Percentiles rank a stretch among this genome's conserved stretches.
These are phyloP conservation scores for Uropetala carovei DNA, from an alignment of 2,888 invertebrate genomes.

Conservation along the genomic window DNA sequence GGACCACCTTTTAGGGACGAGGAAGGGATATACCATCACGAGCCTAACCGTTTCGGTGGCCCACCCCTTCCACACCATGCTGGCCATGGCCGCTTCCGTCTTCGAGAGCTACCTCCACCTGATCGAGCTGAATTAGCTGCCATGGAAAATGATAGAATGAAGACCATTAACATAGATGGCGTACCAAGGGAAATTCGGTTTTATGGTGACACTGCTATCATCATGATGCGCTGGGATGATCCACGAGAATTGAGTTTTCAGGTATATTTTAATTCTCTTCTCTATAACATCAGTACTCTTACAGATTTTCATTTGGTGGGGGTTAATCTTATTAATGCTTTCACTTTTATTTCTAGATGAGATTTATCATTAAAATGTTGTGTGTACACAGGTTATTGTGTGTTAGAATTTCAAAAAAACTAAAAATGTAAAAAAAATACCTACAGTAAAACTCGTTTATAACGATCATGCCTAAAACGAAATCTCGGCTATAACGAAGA, in stretches of 20 bases:
- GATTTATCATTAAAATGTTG: too few relatives aligned
- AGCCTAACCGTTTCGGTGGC: conserved; percentile 35
- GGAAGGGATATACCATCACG: conserved; percentile 38
- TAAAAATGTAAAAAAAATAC: too few relatives aligned
- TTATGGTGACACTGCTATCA: conserved; percentile 90
- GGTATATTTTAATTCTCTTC: not conserved
- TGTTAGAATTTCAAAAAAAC: too few relatives aligned
- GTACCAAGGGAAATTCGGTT: conserved; percentile 88
- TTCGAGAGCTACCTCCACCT: conserved; percentile 74
- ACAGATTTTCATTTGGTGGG: too few relatives aligned
- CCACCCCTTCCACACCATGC: conserved; percentile 49
- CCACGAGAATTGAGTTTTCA: conserved; percentile 61
- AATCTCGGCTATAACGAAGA: too few relatives aligned
- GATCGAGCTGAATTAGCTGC: conserved; percentile 76
- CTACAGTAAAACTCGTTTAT: too few relatives aligned
- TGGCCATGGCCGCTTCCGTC: conserved; percentile 44
- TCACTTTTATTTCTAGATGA: too few relatives aligned
- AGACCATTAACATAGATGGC: conserved; percentile 89
- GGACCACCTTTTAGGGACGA: conserved; percentile 48
- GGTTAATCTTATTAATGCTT: too few relatives aligned
- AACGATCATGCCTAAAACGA: too few relatives aligned
- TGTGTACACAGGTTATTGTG: too few relatives aligned
- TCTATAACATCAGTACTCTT: too few relatives aligned
- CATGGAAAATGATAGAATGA: conserved; percentile 83
- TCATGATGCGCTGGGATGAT: conserved; percentile 86